phyloP scores from a whole-genome alignment of 2,113 vertebrate genomes.

The Nannobrachium achirus region DNA sequence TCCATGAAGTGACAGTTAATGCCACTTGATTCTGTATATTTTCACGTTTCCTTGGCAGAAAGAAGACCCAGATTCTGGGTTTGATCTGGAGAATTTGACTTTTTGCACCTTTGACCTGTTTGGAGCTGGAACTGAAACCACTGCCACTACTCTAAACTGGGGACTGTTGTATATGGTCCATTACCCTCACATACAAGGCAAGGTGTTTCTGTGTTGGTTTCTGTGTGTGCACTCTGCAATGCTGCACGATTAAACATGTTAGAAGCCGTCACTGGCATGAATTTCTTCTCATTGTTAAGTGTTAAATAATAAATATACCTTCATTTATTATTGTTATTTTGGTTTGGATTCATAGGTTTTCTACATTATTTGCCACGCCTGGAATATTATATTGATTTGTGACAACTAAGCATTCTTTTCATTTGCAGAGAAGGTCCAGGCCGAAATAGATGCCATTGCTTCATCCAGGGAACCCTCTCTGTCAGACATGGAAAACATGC shows the following conservation, averaged over 20 bases:
- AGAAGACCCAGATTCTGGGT: slow-evolving; percentile 41
- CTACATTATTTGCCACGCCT: no score
- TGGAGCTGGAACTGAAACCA: slow-evolving; percentile 84
- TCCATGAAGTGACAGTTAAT: background rate
- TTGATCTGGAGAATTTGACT: slow-evolving; percentile 73
- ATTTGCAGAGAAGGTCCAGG: slow-evolving; percentile 64
- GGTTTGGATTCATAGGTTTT: no score
- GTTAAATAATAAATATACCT: no score
- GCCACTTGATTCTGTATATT: background rate
- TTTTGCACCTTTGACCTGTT: slow-evolving; percentile 77
- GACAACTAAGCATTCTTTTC: no score
- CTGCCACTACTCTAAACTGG: slow-evolving; percentile 82
- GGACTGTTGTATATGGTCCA: slow-evolving; percentile 81
- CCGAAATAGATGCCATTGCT: slow-evolving; percentile 71
- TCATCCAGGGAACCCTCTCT: slow-evolving; percentile 59
- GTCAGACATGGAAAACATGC: slow-evolving; percentile 75
- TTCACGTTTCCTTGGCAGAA: slow-evolving; percentile 22
- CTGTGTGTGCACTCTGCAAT: no score
- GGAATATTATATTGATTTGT: no score
- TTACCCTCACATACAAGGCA: slow-evolving; percentile 83
- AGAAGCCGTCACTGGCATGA: no score
- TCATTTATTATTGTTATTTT: no score
- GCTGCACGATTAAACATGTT: no score
- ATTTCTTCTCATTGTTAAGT: no score
- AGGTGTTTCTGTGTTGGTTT: background rate